phyloP scores from a whole-genome alignment of 2,888 invertebrate genomes.

The Zele albiditarsus region DNA sequence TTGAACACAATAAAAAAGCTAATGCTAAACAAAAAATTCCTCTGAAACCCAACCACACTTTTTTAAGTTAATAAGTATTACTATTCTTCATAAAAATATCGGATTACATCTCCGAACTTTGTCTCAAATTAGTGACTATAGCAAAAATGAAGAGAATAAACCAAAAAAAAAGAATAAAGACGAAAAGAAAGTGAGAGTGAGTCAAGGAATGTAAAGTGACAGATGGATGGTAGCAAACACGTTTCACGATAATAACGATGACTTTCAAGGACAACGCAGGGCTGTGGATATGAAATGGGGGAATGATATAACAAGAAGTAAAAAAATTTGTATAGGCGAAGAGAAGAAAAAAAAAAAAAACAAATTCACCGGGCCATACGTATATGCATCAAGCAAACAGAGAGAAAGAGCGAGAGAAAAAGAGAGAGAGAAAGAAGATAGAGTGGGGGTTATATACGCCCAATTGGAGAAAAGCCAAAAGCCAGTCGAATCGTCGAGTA shows the following conservation, averaged over 20 bases:
- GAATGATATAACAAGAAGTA: conserved; percentile 6
- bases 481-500: conserved; percentile 30
- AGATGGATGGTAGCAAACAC: neutral
- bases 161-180: neutral
- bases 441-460: conserved; percentile 12
- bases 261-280: neutral
- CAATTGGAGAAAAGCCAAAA: conserved; percentile 31
- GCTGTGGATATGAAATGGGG: conserved; percentile 4
- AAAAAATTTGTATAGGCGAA: neutral
- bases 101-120: too few species aligned
- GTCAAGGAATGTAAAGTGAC: neutral
- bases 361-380: neutral
- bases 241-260: conserved; percentile 2
- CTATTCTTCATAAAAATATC: too few species aligned
- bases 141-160: neutral
- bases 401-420: conserved; percentile 6
- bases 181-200: neutral
- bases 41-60: too few species aligned
- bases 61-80: too few species aligned
- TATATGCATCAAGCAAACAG: neutral
- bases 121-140: too few species aligned
- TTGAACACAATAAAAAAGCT: too few species aligned
- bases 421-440: conserved; percentile 12
- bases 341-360: neutral
- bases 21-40: too few species aligned